Percentiles rank a stretch among this genome's conserved stretches.
These are phyloP conservation scores for Sebastes itinus DNA, from an alignment of 2,797 vertebrate genomes.

Conservation along the genomic window DNA sequence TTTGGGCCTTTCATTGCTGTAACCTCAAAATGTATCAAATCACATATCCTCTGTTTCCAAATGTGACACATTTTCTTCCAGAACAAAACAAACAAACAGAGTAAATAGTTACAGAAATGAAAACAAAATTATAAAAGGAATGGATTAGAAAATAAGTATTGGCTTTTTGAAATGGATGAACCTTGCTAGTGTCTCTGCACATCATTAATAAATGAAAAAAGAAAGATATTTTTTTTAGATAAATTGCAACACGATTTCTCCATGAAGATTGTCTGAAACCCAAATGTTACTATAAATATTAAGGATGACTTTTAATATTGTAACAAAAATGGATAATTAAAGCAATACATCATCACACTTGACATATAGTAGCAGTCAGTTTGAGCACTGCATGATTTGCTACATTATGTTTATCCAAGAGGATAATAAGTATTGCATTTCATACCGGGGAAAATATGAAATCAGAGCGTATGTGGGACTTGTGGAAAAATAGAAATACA, in stretches of 20 bases:
- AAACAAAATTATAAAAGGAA: background rate
- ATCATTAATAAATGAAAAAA: slow-evolving; percentile 23
- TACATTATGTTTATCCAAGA: slow-evolving; percentile 81
- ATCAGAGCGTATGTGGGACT: slow-evolving; percentile 18
- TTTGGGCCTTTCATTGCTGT: slow-evolving; percentile 34
- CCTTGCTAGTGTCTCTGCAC: background rate
- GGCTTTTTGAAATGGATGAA: background rate
- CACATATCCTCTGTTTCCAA: background rate
- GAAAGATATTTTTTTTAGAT: background rate
- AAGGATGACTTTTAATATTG: slow-evolving; percentile 42
- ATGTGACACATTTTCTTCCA: slow-evolving; percentile 19
- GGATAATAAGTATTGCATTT: slow-evolving; percentile 80
- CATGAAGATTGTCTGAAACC: slow-evolving; percentile 31
- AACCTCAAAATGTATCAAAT: slow-evolving; percentile 26
- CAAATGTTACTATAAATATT: slow-evolving; percentile 25
- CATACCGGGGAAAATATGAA: slow-evolving; percentile 46
- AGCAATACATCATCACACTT: slow-evolving; percentile 75
- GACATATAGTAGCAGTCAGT: slow-evolving; percentile 75
- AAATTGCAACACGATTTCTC: background rate
- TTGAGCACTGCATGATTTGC: slow-evolving; percentile 70
- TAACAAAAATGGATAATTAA: slow-evolving; percentile 56
- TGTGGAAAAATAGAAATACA: slow-evolving; percentile 62
- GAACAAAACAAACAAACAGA: background rate
- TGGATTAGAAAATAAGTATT: background rate
- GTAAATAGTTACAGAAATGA: background rate